Percentiles rank a stretch among this genome's conserved stretches.
Evolutionary conservation across 2,113 vertebrate genomes (phyloP).

Genomic region (Montifringilla adamsi): DNA sequence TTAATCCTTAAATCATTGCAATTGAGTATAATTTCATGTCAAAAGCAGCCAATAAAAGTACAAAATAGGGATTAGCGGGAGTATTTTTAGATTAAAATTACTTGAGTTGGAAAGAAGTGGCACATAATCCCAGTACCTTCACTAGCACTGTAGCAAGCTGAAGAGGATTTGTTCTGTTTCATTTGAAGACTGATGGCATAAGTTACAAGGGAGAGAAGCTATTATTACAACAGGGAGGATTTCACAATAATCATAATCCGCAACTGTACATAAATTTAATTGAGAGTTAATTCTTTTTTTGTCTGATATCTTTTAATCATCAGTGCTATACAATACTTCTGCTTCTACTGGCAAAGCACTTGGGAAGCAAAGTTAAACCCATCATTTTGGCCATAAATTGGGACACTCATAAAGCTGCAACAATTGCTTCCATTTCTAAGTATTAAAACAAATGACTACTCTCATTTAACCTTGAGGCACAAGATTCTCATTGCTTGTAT

Average conservation of each 20-base stretch:
- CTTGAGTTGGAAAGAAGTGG: neutral
- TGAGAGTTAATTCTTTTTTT: slow-evolving; percentile 19
- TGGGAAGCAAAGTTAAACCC: neutral
- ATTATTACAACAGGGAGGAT: slow-evolving; percentile 18
- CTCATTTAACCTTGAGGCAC: slow-evolving; percentile 49
- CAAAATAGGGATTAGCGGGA: slow-evolving; percentile 26
- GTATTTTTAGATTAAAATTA: slow-evolving; percentile 33
- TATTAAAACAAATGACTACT: slow-evolving; percentile 51
- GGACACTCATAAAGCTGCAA: neutral
- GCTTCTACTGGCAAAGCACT: neutral
- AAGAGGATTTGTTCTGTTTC: slow-evolving; percentile 25
- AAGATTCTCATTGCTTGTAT: neutral
- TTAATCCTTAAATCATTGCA: slow-evolving; percentile 36
- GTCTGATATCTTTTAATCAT: slow-evolving; percentile 3
- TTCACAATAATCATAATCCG: slow-evolving; percentile 19
- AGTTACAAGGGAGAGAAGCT: neutral
- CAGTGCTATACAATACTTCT: neutral
- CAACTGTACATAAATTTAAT: slow-evolving; percentile 24
- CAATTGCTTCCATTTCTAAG: slow-evolving; percentile 17
- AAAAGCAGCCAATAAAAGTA: neutral
- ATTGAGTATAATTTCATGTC: neutral
- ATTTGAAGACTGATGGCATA: neutral
- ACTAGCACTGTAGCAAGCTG: neutral
- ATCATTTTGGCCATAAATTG: neutral
- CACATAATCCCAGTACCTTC: neutral